Percentiles rank a stretch among this genome's conserved stretches.
phyloP scores from a whole-genome alignment of 1,140 invertebrate genomes.

The Melanaphis sacchari region DNA sequence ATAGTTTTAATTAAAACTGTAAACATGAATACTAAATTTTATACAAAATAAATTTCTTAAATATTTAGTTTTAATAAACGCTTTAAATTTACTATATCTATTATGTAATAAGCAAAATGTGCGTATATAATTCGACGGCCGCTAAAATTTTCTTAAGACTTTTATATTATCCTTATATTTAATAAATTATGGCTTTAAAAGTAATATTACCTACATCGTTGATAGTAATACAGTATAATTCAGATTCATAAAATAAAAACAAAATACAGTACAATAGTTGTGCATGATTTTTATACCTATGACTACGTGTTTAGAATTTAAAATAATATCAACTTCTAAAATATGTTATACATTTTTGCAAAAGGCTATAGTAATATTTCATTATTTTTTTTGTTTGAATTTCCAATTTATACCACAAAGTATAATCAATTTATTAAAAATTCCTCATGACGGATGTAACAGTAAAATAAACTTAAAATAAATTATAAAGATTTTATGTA shows the following conservation, averaged over 20 bases:
- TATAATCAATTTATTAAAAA: neutral
- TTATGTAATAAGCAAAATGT: no score
- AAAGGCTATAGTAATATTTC: neutral
- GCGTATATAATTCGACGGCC: neutral
- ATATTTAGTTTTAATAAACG: no score
- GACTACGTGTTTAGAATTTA: neutral
- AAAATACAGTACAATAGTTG: neutral
- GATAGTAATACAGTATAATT: neutral
- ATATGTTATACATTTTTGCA: neutral
- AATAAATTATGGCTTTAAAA: neutral
- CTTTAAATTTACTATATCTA: no score
- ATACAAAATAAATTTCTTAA: neutral
- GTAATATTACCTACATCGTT: neutral
- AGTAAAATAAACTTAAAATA: neutral
- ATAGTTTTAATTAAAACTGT: neutral
- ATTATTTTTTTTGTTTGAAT: neutral
- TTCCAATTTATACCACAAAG: neutral
- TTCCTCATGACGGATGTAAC: neutral
- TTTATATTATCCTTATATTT: neutral
- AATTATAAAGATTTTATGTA: neutral
- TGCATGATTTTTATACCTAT: neutral
- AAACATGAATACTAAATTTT: neutral
- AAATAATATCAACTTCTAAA: neutral
- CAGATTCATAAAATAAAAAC: neutral
- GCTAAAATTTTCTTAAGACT: neutral